A percentile compares a stretch with the other conserved stretches of the same genome.
Evolutionary conservation across 2,113 vertebrate genomes (phyloP).

Genomic region (Athene noctua): DNA sequence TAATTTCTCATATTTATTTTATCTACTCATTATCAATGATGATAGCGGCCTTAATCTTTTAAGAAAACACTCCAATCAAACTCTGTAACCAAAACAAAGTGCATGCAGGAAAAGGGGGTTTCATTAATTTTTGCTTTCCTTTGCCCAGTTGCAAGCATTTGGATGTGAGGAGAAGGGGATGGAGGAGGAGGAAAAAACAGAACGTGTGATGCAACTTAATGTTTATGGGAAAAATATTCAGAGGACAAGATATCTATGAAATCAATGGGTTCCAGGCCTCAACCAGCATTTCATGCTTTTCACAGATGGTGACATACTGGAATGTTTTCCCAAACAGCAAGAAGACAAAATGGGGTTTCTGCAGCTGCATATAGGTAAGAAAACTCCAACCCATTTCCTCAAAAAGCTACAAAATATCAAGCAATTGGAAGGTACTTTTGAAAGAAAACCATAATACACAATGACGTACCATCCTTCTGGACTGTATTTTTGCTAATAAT

Average conservation of each 20-base stretch:
- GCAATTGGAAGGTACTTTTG: background rate
- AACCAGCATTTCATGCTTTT: conserved; percentile 67
- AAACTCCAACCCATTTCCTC: background rate
- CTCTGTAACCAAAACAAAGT: background rate
- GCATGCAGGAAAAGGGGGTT: background rate
- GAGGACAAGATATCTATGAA: conserved; percentile 59
- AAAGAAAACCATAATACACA: background rate
- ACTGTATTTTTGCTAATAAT: background rate
- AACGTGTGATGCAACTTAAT: conserved; percentile 30
- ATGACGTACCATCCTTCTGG: background rate
- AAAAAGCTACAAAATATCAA: conserved; percentile 4
- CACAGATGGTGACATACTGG: conserved; percentile 70
- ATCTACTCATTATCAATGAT: background rate
- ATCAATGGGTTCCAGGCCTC: conserved; percentile 60
- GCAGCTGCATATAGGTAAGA: conserved; percentile 51
- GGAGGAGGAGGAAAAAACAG: background rate
- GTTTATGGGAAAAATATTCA: conserved; percentile 47
- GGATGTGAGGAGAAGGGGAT: background rate
- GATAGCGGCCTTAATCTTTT: conserved; percentile 3
- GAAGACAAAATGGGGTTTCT: conserved; percentile 64
- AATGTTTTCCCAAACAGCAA: conserved; percentile 71
- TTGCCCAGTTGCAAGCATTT: background rate
- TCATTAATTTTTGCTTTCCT: conserved; percentile 9
- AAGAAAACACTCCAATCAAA: background rate
- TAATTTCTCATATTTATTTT: conserved; percentile 27